Evolutionary conservation across 2,113 vertebrate genomes (phyloP), one percentile per base, ranked within the genome.

Genomic region (Crotalus tigris): DNA sequence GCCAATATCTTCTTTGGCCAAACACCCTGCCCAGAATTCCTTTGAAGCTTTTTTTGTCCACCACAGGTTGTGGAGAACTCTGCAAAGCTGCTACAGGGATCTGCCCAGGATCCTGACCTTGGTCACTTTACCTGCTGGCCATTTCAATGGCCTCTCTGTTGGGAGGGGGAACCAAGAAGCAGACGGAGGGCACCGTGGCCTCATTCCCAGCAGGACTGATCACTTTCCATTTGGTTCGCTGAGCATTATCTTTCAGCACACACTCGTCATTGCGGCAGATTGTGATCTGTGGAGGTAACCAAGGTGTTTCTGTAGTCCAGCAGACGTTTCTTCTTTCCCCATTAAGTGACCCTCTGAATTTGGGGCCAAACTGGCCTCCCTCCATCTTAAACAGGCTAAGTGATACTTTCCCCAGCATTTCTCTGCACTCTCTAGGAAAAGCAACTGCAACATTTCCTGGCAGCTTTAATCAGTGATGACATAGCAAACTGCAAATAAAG

Each of bases 181-280:
- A 99, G 91, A 99, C 99, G 0, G 99, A 99, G 0, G 99, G 99
- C 53, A 99, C 99, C 98, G 99, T 99, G 90, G 99, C 99, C 96
- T 99, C 99, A 0, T 99, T 99, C 54, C 99, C 99, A 0, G 98
- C 99, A 24, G 99, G 98, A 94, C 98, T 99, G 97, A 99, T 99
- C 96, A 99, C 99, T 95, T 99, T 99, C 99, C 99, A 99, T 93
- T 99, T 99, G 94, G 98, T 99, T 94, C 99, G 97, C 96, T 99
- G 99, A 19, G 99, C 98, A 95, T 99, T 99, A 97, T 99, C 99
- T 97, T 99, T 98, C 95, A 99, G 96, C 55, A 99, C 99, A 39
- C 99, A 99, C 97, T 99, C 99, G 2, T 99, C 99, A 0, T 99
- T 99, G 96, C 98, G 98, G 93, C 96, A 97, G 96, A 99, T 98